Base-by-base conservation (phyloP, 1,140 invertebrate genomes). In the Ips nitidus region DNA sequence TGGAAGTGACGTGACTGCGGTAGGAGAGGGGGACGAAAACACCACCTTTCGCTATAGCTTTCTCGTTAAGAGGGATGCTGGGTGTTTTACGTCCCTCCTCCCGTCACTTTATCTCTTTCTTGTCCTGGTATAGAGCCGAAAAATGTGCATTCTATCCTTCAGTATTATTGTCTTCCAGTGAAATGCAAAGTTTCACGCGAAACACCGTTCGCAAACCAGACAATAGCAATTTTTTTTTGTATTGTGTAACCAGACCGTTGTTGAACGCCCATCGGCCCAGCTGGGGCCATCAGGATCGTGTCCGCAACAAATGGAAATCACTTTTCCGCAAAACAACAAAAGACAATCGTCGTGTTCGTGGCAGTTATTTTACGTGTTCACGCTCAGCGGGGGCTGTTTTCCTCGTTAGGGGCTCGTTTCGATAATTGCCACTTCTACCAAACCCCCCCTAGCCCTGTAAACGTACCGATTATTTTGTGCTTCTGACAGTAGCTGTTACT, bases 311-410 rank as follows among this genome's bases (percentile, higher is more conserved):
- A 70, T 70, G 68, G 52, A 64, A 70, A 70, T 70, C 68, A 70
- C 68, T 70, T 70, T 70, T 64, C 68, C 52, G 61, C 60, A 22
- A 22, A 22, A 22, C 22, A 57, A 70, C 59, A 63, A 63, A 70
- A 70, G 68, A 70, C 60, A 59, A 63, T 64, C 53, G 64, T 56
- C 62, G 66, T 69, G 66, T 40, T 62, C 43, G 57, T 69, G 66
- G 66, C 66, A 60, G 66, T 69, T 69, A 56, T 69, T 69, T 69
- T 69, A 62, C 58, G 66, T 61, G 66, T 69, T 67, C 43, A n/a
- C 57, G 65, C 65, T 59, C 65, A 37, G 65, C 45, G 39, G 65
- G 65, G 43, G 8, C 45, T 22, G 22, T 22, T 52, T 41, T 7
- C 56, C 56, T 67, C 65, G 65, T 67, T 67, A 67, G 65, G 43